Conservation (phyloP, 2,113 vertebrate species). For the Gnathonemus longibarbis region DNA sequence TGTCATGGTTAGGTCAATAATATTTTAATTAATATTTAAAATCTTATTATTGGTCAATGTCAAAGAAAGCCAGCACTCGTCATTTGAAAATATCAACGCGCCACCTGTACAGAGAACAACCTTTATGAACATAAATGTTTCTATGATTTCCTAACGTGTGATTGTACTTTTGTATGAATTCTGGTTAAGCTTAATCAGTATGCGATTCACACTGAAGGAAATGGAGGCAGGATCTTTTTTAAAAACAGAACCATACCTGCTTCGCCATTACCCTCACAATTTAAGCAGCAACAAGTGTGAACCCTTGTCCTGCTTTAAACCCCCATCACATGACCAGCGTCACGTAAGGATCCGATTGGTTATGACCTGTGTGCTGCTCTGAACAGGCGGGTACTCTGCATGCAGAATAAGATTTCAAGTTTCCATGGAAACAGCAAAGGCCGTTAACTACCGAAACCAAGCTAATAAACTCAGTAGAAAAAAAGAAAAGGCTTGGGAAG, state of each 20-base stretch:
- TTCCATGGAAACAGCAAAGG: constrained; percentile 35
- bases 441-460: constrained; percentile 22
- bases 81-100: neutral
- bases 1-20: neutral
- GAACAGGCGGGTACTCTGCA: constrained; percentile 16
- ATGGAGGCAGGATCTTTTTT: neutral
- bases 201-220: neutral
- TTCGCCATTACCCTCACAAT: neutral
- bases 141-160: neutral
- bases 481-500: neutral
- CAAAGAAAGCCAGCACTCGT: neutral
- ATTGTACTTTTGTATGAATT: neutral
- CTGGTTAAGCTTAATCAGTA: neutral
- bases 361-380: neutral
- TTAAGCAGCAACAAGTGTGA: constrained; percentile 13
- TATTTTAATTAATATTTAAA: neutral
- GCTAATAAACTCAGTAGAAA: constrained; percentile 12
- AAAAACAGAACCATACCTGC: neutral
- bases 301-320: neutral
- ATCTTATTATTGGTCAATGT: neutral
- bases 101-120: neutral
- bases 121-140: neutral
- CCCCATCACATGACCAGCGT: neutral
- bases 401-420: constrained; percentile 25
- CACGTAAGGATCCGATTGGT: neutral